These are phyloP conservation scores for Sprattus sprattus DNA, from an alignment of 2,113 vertebrate species.

Conservation along the genomic window DNA sequence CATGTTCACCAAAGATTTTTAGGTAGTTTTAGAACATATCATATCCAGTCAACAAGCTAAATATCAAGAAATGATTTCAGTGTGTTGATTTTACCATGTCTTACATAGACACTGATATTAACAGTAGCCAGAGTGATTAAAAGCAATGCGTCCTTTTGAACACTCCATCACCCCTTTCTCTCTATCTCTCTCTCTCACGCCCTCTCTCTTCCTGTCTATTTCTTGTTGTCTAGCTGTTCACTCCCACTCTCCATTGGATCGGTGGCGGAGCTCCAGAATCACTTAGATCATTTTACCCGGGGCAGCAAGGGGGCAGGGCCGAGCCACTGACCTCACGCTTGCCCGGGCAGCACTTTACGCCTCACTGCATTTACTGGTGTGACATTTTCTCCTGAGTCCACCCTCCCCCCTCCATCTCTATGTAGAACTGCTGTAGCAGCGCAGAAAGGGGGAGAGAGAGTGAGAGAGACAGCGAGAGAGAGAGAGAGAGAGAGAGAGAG, in stretches of 20 bases:
- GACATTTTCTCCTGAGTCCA: slow-evolving; percentile 70
- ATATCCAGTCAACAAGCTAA: not conserved
- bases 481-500: slow-evolving; percentile 22
- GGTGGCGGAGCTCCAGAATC: slow-evolving; percentile 75
- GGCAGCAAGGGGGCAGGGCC: slow-evolving; percentile 61
- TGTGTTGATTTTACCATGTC: not conserved
- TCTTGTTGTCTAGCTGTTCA: slow-evolving; percentile 60
- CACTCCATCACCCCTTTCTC: not conserved
- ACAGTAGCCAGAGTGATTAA: not conserved
- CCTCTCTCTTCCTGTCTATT: slow-evolving; percentile 56
- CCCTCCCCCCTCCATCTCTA: slow-evolving; percentile 51
- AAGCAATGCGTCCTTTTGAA: not conserved
- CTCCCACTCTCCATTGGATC: slow-evolving; percentile 68
- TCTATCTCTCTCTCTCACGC: slow-evolving; percentile 26
- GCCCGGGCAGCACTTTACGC: slow-evolving; percentile 69
- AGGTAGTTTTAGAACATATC: not conserved
- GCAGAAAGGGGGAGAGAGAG: slow-evolving; percentile 21
- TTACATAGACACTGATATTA: not conserved
- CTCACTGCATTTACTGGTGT: slow-evolving; percentile 71
- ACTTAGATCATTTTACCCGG: slow-evolving; percentile 84
- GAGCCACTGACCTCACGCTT: slow-evolving; percentile 68
- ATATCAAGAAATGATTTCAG: not conserved
- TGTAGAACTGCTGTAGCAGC: slow-evolving; percentile 59
- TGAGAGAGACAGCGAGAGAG: slow-evolving; percentile 27
- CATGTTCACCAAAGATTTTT: not conserved